Conservation (phyloP, 64 coral and sea anemone species). For the Dendrophyllia cribrosa region DNA sequence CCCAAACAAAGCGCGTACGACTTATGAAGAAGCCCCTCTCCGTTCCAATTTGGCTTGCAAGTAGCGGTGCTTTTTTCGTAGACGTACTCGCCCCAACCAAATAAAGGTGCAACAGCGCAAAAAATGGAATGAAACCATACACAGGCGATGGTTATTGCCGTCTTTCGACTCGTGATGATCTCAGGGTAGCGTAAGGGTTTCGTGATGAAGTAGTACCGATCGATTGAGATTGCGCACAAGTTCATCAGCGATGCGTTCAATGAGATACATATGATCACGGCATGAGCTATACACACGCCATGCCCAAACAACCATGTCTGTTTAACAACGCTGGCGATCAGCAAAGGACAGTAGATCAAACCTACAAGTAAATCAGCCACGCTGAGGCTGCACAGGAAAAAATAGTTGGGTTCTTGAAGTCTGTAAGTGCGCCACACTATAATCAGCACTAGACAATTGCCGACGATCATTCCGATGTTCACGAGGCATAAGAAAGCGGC, state of each 20-base stretch:
- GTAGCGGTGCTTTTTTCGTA: constrained; percentile 70
- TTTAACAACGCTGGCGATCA: constrained; percentile 42
- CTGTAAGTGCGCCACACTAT: constrained; percentile 22
- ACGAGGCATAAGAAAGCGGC: constrained; percentile 25
- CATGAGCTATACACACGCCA: constrained; percentile 1
- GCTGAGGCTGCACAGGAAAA: constrained; percentile 33
- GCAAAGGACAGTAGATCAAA: constrained; percentile 28
- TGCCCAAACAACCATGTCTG: constrained; percentile 32
- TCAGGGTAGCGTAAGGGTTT: constrained; percentile 48
- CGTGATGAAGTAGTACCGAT: constrained; percentile 50
- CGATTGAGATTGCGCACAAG: constrained; percentile 33
- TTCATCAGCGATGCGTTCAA: constrained; percentile 42
- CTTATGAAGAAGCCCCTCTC: constrained; percentile 32
- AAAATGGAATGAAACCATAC: constrained; percentile 68
- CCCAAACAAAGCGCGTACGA: constrained; percentile 58
- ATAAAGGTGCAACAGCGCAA: constrained; percentile 57
- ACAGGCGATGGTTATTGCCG: constrained; percentile 11
- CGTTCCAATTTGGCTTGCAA: constrained; percentile 75
- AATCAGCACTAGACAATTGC: constrained; percentile 22
- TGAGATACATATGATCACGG: not conserved
- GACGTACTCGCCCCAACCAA: constrained; percentile 67
- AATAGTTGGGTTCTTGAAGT: constrained; percentile 56
- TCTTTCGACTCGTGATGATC: constrained; percentile 43
- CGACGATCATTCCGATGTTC: constrained; percentile 32
- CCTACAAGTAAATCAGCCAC: constrained; percentile 39